Evolutionary conservation across 2,888 invertebrate species (phyloP).

Genomic region (Scrobipalpa atriplicella): DNA sequence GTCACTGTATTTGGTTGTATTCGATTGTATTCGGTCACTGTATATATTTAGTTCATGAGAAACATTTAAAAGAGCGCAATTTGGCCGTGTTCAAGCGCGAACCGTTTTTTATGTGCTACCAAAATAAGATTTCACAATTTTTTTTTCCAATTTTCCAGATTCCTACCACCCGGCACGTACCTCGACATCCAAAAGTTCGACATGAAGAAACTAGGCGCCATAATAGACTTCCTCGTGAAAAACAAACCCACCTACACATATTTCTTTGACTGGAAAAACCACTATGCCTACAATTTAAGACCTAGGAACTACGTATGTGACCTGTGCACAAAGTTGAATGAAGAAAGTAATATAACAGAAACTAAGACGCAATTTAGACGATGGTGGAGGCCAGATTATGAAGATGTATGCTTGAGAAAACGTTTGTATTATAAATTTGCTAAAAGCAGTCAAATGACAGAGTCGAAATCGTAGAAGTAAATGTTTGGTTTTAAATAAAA

Average conservation of each 20-base stretch:
- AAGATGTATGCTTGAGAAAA: conserved; percentile 51
- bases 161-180: conserved; percentile 68
- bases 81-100: too few relatives aligned
- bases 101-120: too few relatives aligned
- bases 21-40: too few relatives aligned
- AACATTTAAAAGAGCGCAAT: too few relatives aligned
- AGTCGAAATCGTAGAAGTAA: not conserved
- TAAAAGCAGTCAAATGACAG: conserved; percentile 5
- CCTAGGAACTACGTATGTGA: conserved; percentile 58
- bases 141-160: conserved; percentile 51
- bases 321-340: conserved; percentile 60
- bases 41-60: too few relatives aligned
- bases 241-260: conserved; percentile 55
- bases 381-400: conserved; percentile 67
- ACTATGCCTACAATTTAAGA: conserved; percentile 57
- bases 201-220: conserved; percentile 61
- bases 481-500: not conserved
- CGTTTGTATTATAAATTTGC: conserved; percentile 38
- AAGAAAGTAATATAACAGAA: conserved; percentile 20
- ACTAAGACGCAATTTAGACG: conserved; percentile 47
- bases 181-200: conserved; percentile 58
- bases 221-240: conserved; percentile 64
- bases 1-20: too few relatives aligned
- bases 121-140: too few relatives aligned
- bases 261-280: conserved; percentile 71